Conservation (phyloP, 2,888 invertebrate species). For the Limulus polyphemus region DNA sequence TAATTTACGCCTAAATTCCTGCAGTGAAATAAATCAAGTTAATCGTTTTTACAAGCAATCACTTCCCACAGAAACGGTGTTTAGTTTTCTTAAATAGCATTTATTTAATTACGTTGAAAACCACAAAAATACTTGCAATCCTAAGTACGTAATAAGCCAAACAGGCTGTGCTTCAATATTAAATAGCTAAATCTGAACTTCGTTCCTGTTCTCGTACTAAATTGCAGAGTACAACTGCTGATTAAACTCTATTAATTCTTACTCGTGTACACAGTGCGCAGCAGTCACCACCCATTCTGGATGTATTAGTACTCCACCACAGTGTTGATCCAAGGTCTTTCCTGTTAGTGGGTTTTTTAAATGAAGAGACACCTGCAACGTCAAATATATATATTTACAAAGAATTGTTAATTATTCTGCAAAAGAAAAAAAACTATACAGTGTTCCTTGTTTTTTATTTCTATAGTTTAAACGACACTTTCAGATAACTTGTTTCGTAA, state of each 20-base stretch:
- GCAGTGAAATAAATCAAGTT: no score
- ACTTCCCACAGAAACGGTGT: no score
- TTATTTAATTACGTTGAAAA: neutral
- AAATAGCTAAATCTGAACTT: neutral
- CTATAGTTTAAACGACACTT: no score
- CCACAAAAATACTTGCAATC: neutral
- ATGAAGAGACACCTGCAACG: slow-evolving; percentile 27
- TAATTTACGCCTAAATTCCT: no score
- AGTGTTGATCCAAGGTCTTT: slow-evolving; percentile 26
- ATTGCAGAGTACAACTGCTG: no score
- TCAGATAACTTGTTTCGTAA: no score
- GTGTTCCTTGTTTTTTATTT: no score
- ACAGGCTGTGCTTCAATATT: neutral
- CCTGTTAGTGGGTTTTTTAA: slow-evolving; percentile 20
- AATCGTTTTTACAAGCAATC: no score
- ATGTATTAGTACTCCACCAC: slow-evolving; percentile 22
- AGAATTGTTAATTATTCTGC: no score
- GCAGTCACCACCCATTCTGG: slow-evolving; percentile 23
- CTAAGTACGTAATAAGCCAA: neutral
- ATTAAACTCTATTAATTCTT: neutral
- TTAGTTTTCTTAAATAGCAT: neutral
- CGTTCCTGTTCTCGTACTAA: neutral
- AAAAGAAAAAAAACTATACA: no score
- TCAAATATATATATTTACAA: no score
- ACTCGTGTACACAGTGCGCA: slow-evolving; percentile 24